A percentile compares a stretch with the other conserved stretches of the same genome.
These are phyloP conservation scores for Steinernema feltiae DNA, from an alignment of 1,140 invertebrate species.

Conservation along the genomic window DNA sequence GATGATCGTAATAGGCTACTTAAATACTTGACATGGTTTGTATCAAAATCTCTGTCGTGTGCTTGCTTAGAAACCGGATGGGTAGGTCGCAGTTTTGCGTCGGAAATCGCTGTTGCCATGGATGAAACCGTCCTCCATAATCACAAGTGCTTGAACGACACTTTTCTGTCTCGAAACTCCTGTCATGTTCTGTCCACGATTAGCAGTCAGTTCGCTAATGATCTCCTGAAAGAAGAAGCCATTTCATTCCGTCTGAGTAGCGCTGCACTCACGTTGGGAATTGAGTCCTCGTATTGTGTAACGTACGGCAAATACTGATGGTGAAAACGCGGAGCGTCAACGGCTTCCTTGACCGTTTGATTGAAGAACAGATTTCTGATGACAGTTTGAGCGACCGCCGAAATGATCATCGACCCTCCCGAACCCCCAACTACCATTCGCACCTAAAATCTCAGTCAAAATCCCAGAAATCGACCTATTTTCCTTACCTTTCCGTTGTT, in stretches of 20 bases:
- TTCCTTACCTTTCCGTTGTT: slow-evolving; percentile 60
- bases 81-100: slow-evolving; percentile 53
- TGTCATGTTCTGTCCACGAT: slow-evolving; percentile 47
- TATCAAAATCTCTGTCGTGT: background rate
- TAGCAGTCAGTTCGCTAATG: slow-evolving; percentile 35
- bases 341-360: slow-evolving; percentile 76
- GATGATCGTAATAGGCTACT: background rate
- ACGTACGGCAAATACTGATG: slow-evolving; percentile 82
- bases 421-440: slow-evolving; percentile 75
- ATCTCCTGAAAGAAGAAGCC: too few species aligned
- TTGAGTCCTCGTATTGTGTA: slow-evolving; percentile 73
- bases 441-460: background rate
- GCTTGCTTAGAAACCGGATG: slow-evolving; percentile 43
- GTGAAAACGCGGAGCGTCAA: slow-evolving; percentile 80
- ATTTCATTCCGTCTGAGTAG: too few species aligned
- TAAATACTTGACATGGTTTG: background rate
- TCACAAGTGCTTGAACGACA: slow-evolving; percentile 52
- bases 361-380: slow-evolving; percentile 76
- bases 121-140: slow-evolving; percentile 54
- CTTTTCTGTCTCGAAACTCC: slow-evolving; percentile 42
- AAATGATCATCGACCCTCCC: slow-evolving; percentile 82
- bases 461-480: background rate
- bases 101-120: slow-evolving; percentile 54
- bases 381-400: slow-evolving; percentile 71
- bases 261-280: too few species aligned